Base-by-base conservation (phyloP, 2,888 invertebrate genomes). In the Ormyrus nitidulus region DNA sequence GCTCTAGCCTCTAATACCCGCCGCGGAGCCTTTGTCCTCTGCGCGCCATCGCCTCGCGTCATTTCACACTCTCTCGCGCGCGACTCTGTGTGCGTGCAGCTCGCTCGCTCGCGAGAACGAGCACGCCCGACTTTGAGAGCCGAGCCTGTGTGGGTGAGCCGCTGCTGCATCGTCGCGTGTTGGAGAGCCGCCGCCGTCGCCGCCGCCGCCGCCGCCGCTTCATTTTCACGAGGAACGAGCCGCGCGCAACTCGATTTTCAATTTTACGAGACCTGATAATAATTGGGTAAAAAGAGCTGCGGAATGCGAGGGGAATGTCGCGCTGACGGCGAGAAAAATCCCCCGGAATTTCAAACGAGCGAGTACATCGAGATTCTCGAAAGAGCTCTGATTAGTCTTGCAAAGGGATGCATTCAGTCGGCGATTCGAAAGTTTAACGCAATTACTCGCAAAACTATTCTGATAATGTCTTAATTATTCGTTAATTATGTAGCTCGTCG, bases 11-110 rank as follows among this genome's bases (percentile, higher is more conserved):
- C 86, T 85, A 83, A 84, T 85, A 84, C 86, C 84, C 87, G 86
- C 87, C 85, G 84, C 88, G 86, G 86, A 88, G 86, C 89, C 89
- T 89, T 89, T 89, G 89, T 89, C 88, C 88, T 87, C 87, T 86
- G 86, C 34, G 34, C 34, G 34, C 86, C 88, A 87, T 88, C 87
- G 83, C 85, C 88, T 53, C 89, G 89, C 89, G 89, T 88, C 88
- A 88, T 89, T 89, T 89, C 88, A 86, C 89, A 88, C 89, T 88
- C 70, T 11, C 53, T 13, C 48, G 34, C 34, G 34, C 34, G 34
- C 34, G 69, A 66, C 13, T 46, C 53, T 51, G 78, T 51, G 44
- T 34, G 65, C 46, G 48, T 48, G 48, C 46, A 51, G 65, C 65
- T 19, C 61, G 51, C 61, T 34, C 73, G 61, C 44, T 73, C 53